Evolutionary conservation across 2,888 invertebrate species (phyloP), one percentile per base, ranked within the genome.

Genomic region (Sympetrum striolatum): DNA sequence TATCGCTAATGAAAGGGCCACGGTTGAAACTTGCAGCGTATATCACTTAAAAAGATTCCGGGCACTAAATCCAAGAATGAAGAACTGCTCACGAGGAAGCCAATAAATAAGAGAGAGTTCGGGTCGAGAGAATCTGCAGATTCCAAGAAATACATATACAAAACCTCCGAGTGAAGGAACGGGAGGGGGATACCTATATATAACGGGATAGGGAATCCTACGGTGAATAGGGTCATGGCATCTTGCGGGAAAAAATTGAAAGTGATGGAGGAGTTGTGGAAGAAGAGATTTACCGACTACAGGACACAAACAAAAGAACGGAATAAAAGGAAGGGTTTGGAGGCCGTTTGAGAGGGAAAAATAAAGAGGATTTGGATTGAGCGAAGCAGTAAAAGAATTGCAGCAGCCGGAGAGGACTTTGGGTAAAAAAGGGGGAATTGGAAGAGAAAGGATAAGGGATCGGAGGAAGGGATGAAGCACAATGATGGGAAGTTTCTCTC

Each of bases 161-260:
- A 37, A 35, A 39, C 48, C 35, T 58, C 18, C 25, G 31, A 15
- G 60, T 22, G 60, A n/a, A 25, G 37, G 60, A 60, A 8, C 10
- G 44, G 44, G 0, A 8, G 0, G 44, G n/a, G 25, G 53, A 58
- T 39, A 39, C 58, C 86, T n/a, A 86, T 86, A 86, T 86, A 64
- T 86, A 64, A 64, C 58, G 60, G 37, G 60, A 86, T 86, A 37
- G 60, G 86, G 37, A 60, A 86, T 86, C 37, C 64, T 37, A 64
- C 58, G 60, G 86, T 60, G 86, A 86, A 86, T 86, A 86, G 86
- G 86, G 60, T 86, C 86, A 86, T 86, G 86, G 64, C 86, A 86
- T 86, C 60, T 86, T 86, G 86, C 39, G 86, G 86, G 35, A 37
- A 86, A 86, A 86, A 86, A 73, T 86, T 86, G 86, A 60, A 86